Conservation (phyloP, 2,888 invertebrate species). For the Pachydiplax longipennis region DNA sequence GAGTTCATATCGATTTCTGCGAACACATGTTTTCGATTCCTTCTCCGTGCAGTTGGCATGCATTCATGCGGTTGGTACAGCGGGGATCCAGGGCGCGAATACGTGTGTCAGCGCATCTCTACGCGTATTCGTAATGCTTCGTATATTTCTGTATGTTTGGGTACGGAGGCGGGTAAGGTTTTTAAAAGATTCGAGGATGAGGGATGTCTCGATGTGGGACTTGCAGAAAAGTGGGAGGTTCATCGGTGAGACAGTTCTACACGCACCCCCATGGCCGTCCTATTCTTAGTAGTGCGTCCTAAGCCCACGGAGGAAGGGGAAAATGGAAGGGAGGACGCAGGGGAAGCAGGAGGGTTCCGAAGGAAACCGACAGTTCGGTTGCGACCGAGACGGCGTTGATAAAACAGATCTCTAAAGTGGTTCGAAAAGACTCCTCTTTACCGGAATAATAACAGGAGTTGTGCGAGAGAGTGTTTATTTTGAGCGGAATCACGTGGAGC, state of each 20-base stretch:
- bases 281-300: constrained; percentile 28
- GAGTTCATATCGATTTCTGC: no score
- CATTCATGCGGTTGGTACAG: background rate
- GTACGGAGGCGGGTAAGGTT: background rate
- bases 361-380: constrained; percentile 13
- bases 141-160: background rate
- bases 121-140: background rate
- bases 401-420: background rate
- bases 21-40: background rate
- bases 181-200: background rate
- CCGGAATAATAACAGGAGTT: background rate
- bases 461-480: background rate
- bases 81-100: no score
- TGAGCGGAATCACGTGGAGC: background rate
- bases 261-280: constrained; percentile 11
- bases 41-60: background rate
- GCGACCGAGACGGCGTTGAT: background rate
- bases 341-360: background rate
- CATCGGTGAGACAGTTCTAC: background rate
- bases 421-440: no score
- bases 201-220: background rate
- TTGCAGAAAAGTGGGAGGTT: constrained; percentile 32
- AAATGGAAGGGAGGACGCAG: background rate
- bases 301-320: no score
- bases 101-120: background rate